Percentiles rank a stretch among this genome's conserved stretches.
Evolutionary conservation across 2,888 invertebrate genomes (phyloP).

Genomic region (Ceramica pisi): DNA sequence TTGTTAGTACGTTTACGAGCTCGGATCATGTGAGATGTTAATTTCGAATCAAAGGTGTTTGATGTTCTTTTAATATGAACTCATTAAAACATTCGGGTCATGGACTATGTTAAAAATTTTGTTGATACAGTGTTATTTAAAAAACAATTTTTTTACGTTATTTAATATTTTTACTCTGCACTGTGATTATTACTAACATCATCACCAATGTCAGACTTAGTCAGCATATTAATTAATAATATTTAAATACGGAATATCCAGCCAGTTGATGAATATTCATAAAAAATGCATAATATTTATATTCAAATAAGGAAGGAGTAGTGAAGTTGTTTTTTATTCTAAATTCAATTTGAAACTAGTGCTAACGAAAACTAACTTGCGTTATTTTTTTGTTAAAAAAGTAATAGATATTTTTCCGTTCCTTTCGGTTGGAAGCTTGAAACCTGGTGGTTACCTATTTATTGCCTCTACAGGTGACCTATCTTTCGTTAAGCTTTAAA

Average conservation of each 20-base stretch:
- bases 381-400: no score
- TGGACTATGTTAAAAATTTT: conserved; percentile 53
- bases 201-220: background rate
- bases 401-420: background rate
- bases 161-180: background rate
- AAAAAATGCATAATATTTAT: no score
- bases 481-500: background rate
- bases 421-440: no score
- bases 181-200: background rate
- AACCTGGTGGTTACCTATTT: no score
- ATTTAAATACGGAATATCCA: no score
- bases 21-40: conserved; percentile 41
- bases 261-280: no score
- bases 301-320: no score
- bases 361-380: no score
- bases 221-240: no score
- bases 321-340: no score
- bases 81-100: conserved; percentile 65
- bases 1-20: conserved; percentile 54
- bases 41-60: conserved; percentile 47
- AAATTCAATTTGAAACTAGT: no score
- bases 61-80: conserved; percentile 57
- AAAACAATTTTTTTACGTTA: conserved; percentile 6
- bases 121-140: conserved; percentile 40
- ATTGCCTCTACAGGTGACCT: no score